Percentiles rank a stretch among this genome's conserved stretches.
Evolutionary conservation across 1,140 invertebrate genomes (phyloP).

Genomic region (Copidosoma floridanum): DNA sequence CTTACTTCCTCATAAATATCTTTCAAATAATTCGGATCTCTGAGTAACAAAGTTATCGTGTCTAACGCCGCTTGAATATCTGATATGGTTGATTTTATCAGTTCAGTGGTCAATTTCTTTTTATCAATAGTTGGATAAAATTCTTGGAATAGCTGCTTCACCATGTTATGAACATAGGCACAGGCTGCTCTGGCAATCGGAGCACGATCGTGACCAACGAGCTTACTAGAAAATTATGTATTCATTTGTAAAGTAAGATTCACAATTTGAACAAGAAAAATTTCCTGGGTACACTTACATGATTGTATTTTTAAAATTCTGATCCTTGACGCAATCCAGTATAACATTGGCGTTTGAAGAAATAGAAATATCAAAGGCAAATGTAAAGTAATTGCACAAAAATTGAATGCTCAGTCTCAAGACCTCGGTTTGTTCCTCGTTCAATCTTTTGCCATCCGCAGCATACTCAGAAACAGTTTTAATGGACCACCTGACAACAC

Average conservation of each 20-base stretch:
- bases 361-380: conserved; percentile 26
- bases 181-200: conserved; percentile 36
- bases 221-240: conserved; percentile 26
- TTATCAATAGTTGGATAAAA: conserved; percentile 30
- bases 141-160: conserved; percentile 28
- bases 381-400: conserved; percentile 43
- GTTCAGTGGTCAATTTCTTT: conserved; percentile 24
- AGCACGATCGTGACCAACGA: conserved; percentile 28
- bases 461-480: conserved; percentile 28
- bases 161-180: conserved; percentile 40
- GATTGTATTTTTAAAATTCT: conserved; percentile 34
- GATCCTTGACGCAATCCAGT: conserved; percentile 23
- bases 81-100: conserved; percentile 36
- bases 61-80: conserved; percentile 40
- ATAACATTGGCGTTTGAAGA: conserved; percentile 14
- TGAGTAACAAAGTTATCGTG: conserved; percentile 37
- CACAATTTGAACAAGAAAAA: too few relatives aligned
- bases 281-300: conserved; percentile 39
- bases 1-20: conserved; percentile 40
- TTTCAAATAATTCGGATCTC: conserved; percentile 36
- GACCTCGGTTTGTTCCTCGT: conserved; percentile 34
- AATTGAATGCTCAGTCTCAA: conserved; percentile 41
- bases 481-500: conserved; percentile 33
- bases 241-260: background rate
- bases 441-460: conserved; percentile 2